These are phyloP conservation scores for Corvus moneduloides DNA, from an alignment of 2,113 vertebrate genomes.

Conservation along the genomic window DNA sequence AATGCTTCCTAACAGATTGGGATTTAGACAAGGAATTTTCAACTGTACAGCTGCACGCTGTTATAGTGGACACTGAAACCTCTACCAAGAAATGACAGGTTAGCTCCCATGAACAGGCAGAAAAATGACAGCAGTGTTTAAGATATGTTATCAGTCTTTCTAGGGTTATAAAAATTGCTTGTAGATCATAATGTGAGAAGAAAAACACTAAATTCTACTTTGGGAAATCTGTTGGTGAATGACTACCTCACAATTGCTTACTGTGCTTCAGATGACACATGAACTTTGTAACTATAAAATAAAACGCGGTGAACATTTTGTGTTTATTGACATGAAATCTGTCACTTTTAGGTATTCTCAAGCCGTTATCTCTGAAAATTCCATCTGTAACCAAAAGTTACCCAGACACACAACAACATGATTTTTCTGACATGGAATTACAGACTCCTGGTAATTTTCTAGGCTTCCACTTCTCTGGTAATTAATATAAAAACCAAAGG, in stretches of 20 bases:
- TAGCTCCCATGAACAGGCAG: not conserved
- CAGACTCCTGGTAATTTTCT: not conserved
- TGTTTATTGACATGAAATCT: not conserved
- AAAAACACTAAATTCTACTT: not conserved
- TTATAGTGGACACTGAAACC: not conserved
- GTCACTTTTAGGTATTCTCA: not conserved
- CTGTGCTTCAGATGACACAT: not conserved
- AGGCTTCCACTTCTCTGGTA: not conserved
- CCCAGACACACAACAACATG: not conserved
- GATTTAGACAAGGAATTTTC: not conserved
- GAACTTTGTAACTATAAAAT: not conserved
- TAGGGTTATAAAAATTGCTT: not conserved
- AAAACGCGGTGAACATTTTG: not conserved
- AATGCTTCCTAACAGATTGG: not conserved
- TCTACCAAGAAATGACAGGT: not conserved
- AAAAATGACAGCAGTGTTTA: not conserved
- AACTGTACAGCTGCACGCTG: not conserved
- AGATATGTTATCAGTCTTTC: not conserved
- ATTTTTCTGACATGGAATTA: not conserved
- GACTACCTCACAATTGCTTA: not conserved
- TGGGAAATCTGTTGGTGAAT: not conserved
- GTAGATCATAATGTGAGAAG: not conserved
- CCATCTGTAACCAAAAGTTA: not conserved
- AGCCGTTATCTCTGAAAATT: not conserved
- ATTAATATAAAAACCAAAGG: not conserved